Evolutionary conservation across 1,140 invertebrate genomes (phyloP), one percentile per base, ranked within the genome.

Genomic region (Drosophila miranda): DNA sequence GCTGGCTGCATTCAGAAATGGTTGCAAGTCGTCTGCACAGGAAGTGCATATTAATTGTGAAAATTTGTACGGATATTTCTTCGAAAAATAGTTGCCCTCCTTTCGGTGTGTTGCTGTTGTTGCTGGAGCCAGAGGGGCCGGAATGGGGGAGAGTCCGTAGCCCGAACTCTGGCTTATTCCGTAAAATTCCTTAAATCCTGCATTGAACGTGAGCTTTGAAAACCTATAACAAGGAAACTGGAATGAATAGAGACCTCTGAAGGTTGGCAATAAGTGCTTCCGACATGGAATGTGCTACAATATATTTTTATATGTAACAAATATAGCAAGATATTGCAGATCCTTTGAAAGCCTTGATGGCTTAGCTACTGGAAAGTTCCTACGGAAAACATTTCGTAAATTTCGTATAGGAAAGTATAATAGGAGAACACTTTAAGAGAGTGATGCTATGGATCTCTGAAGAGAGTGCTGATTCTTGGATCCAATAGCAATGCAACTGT

Each of bases 21-120:
- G 57, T 57, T 75, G 81, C 77, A 87, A 86, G 82, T 86, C 82
- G 82, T 86, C 82, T 86, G 82, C 82, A 86, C 83, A 78, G 82
- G 82, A 86, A 86, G 82, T 78, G 82, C 82, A 86, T 86, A 86
- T 86, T 86, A 86, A 86, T 86, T 86, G 82, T 86, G 82, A 86
- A 86, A 86, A 86, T 86, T 86, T 86, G 82, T 86, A 78, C 55
- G 70, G 70, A 52, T 86, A 86, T 86, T 86, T 86, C 82, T 81
- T 81, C 74, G 81, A 86, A 84, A 73, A 87, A 81, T 75, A 63
- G 69, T 72, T 81, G 81, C 63, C 68, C 66, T 69, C 44, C 51
- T 68, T 68, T 56, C 34, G 2, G 30, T 30, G 30, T 42, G 3
- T 51, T 61, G 58, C 30, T 61, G 41, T 14, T 52, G 41, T 21